Evolutionary conservation across 2,113 vertebrate genomes (phyloP).

Genomic region (Columbina picui): DNA sequence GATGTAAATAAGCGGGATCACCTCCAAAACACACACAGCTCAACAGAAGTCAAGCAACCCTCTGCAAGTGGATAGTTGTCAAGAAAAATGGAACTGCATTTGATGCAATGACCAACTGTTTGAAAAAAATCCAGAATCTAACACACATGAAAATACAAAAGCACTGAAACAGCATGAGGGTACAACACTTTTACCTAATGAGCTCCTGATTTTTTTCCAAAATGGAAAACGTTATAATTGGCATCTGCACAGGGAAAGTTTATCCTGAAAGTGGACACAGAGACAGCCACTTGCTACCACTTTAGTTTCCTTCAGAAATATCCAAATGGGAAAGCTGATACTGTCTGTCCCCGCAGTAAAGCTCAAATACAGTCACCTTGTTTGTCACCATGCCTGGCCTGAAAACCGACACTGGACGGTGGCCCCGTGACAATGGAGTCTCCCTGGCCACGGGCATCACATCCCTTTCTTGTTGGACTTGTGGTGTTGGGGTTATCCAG

Average conservation of each 20-base stretch:
- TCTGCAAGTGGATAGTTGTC: not conserved
- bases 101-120: not conserved
- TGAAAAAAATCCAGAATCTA: not conserved
- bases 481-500: not conserved
- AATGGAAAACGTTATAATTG: not conserved
- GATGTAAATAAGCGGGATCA: not conserved
- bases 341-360: not conserved
- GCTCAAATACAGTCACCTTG: not conserved
- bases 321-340: not conserved
- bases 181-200: accelerated
- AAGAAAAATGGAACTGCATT: not conserved
- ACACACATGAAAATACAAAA: not conserved
- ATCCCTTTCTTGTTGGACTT: not conserved
- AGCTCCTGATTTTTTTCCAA: not conserved
- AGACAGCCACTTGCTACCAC: not conserved
- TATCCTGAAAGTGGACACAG: not conserved
- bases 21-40: not conserved
- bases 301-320: not conserved
- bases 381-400: not conserved
- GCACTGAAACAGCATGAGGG: not conserved
- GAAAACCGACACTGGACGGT: not conserved
- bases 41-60: not conserved
- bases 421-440: not conserved
- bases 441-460: accelerated
- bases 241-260: not conserved